Evolutionary conservation across 2,113 vertebrate genomes (phyloP).

Genomic region (Sturnus vulgaris): DNA sequence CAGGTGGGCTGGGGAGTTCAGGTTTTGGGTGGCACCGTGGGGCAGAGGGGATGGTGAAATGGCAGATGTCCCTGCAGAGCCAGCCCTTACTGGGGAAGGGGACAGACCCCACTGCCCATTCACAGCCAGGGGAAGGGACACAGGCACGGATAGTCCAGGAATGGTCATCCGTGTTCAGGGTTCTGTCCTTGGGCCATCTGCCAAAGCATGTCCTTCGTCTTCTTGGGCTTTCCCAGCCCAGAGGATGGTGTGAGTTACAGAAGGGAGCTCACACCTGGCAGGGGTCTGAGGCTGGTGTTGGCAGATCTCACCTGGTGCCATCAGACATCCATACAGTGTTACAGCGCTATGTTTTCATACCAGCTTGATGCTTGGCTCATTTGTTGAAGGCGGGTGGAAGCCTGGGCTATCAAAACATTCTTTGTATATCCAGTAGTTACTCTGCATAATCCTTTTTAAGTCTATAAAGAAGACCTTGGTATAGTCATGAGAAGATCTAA

Average conservation of each 20-base stretch:
- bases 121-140: neutral
- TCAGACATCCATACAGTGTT: neutral
- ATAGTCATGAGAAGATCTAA: neutral
- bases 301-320: neutral
- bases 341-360: rapidly evolving
- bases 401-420: neutral
- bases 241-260: neutral
- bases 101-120: neutral
- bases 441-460: neutral
- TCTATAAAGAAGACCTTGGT: neutral
- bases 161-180: rapidly evolving
- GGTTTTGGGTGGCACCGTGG: neutral
- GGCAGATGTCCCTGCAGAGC: neutral
- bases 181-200: neutral
- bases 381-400: neutral
- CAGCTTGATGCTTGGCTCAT: neutral
- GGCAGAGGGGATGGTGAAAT: neutral
- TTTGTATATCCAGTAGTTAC: neutral
- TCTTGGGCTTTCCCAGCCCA: neutral
- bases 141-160: rapidly evolving
- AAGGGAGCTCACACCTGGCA: rapidly evolving
- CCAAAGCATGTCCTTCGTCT: neutral
- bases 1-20: neutral
- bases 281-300: neutral
- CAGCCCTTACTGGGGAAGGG: neutral